Conservation (phyloP, 2,888 invertebrate genomes). For the Muscina levida region DNA sequence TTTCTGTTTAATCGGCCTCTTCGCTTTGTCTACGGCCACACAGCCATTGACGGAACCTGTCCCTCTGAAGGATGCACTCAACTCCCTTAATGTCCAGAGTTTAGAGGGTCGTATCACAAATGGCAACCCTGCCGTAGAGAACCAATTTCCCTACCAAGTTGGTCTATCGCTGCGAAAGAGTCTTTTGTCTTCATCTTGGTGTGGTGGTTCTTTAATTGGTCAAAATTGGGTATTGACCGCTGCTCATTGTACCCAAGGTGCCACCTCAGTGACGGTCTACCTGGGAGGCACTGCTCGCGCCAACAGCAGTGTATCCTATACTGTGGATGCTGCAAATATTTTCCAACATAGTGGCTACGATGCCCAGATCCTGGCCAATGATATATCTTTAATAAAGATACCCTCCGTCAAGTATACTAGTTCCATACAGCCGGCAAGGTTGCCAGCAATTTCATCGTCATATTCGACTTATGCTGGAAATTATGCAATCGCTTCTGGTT, state of each 20-base stretch:
- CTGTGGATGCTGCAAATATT: conserved; percentile 67
- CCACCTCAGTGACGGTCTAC: conserved; percentile 68
- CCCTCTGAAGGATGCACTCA: too few relatives aligned
- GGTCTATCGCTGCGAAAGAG: conserved; percentile 68
- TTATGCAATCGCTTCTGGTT: conserved; percentile 69
- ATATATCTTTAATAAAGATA: conserved; percentile 73
- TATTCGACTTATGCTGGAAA: conserved; percentile 71
- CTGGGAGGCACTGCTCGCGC: conserved; percentile 72
- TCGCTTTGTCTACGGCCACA: too few relatives aligned
- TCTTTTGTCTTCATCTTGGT: conserved; percentile 53
- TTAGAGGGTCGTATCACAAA: conserved; percentile 73
- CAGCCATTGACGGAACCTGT: too few relatives aligned
- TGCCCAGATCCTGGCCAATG: conserved; percentile 68
- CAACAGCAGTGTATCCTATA: conserved; percentile 67
- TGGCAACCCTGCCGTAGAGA: conserved; percentile 66
- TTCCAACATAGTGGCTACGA: conserved; percentile 77
- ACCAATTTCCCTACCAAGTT: conserved; percentile 73
- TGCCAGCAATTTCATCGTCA: conserved; percentile 66
- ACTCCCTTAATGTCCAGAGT: too few relatives aligned
- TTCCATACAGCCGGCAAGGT: conserved; percentile 61
- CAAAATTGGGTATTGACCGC: conserved; percentile 65
- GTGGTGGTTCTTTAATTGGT: conserved; percentile 68
- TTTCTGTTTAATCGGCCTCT: too few relatives aligned
- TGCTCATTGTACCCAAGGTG: conserved; percentile 67
- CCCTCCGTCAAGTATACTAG: conserved; percentile 59